Evolutionary conservation across 2,797 vertebrate species (phyloP).

Genomic region (Hydrophis major): DNA sequence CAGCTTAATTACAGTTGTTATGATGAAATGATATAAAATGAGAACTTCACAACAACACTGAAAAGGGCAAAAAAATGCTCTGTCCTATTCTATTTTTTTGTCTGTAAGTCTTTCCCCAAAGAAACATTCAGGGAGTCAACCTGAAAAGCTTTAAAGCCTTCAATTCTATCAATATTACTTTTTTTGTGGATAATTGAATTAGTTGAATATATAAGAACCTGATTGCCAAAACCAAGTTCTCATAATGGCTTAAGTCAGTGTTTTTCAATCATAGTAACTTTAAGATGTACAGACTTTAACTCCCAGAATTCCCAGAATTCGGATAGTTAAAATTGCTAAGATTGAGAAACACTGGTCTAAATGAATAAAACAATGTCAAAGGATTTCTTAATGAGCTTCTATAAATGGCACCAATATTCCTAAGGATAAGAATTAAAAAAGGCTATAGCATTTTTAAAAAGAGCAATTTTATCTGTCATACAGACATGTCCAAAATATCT

Average conservation of each 20-base stretch:
- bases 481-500: not conserved
- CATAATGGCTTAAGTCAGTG: not conserved
- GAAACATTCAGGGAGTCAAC: not conserved
- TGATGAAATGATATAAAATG: not conserved
- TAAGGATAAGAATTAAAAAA: not conserved
- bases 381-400: not conserved
- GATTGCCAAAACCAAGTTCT: not conserved
- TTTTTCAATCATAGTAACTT: not conserved
- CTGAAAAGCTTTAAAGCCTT: not conserved
- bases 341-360: not conserved
- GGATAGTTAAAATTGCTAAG: not conserved
- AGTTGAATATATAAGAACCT: not conserved
- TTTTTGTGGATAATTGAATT: not conserved
- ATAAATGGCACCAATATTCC: not conserved
- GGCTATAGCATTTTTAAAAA: not conserved
- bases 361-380: not conserved
- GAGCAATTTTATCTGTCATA: not conserved
- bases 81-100: not conserved
- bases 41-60: not conserved
- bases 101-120: not conserved
- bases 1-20: not conserved
- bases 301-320: not conserved
- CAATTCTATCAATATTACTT: not conserved
- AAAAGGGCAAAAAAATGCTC: not conserved
- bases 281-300: not conserved